Base-by-base conservation (phyloP, 2,888 invertebrate species). In the Luperina nickerlii region DNA sequence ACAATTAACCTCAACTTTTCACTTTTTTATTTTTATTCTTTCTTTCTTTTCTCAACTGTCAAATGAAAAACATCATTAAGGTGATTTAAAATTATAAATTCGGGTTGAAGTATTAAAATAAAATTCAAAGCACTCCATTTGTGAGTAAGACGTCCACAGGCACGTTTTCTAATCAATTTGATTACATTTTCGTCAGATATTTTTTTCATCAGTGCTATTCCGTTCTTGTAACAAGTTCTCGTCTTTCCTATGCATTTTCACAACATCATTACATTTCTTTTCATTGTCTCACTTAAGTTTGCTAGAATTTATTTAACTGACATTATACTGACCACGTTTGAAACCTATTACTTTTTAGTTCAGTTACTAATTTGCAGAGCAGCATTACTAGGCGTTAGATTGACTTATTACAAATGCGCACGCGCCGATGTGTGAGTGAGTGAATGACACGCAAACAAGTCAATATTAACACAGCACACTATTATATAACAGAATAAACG, bases 291-390 rank as follows among this genome's bases (percentile, higher is more conserved):
- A 5, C 8, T 15, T 24, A 32, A 24, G 32, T 51, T 32, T 54
- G 69, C 15, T 5, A 54, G 5, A 15, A 70, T 32, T 51, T 69
- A 54, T 70, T 54, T 70, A 24, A 32, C 6, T 24, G 60, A n/a
- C 32, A 57, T 70, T 51, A 27, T 20, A 70, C 32, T 51, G 15
- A 32, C 2, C 54, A 24, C 15, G 0, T 60, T 24, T 32, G 20
- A 38, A 24, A 48, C 27, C 13, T 48, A 27, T 68, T 27, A 27
- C 27, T 69, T 27, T 18, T 48, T 24, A 51, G 9, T 38, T 60
- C 24, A 70, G 38, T 38, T 70, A 70, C 60, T 38, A n/a, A 70
- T 70, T 9, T 62, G 18, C 70, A 70, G 24, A 51, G 15, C 32
- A 32, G 9, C 15, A 18, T 57, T 70, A 70, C 27, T 51, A 51